A percentile compares a stretch with the other conserved stretches of the same genome.
phyloP scores from a whole-genome alignment of 1,140 invertebrate genomes.

The Bombus sylvicola region DNA sequence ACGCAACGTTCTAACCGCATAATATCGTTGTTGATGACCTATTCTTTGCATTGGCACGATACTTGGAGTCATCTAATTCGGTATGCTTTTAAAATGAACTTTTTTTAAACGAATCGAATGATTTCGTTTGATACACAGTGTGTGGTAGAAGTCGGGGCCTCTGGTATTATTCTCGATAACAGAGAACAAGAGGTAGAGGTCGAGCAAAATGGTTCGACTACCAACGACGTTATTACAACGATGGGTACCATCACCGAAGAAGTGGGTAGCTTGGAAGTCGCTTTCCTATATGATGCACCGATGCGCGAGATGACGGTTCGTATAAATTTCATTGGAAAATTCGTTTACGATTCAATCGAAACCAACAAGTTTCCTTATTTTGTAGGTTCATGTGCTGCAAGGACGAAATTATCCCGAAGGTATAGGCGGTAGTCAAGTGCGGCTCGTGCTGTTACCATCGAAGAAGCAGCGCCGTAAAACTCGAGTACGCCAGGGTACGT shows the following conservation, averaged over 20 bases:
- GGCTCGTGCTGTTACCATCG: constrained; percentile 92
- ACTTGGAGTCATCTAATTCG: background rate
- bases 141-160: constrained; percentile 79
- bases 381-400: constrained; percentile 90
- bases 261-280: constrained; percentile 92
- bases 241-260: constrained; percentile 78
- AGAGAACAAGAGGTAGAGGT: constrained; percentile 76
- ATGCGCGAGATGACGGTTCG: constrained; percentile 93
- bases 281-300: constrained; percentile 93
- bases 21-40: background rate
- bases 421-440: constrained; percentile 91
- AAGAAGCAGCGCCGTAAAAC: constrained; percentile 97
- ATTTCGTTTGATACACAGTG: constrained; percentile 67
- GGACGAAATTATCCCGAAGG: constrained; percentile 90
- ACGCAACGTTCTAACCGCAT: background rate
- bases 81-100: background rate
- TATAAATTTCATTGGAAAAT: background rate
- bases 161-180: constrained; percentile 75
- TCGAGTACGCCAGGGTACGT: constrained; percentile 93
- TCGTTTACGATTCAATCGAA: too few relatives aligned
- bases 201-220: constrained; percentile 71
- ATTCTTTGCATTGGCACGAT: background rate
- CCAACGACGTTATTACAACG: constrained; percentile 76
- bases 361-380: background rate
- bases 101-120: background rate